phyloP scores from a whole-genome alignment of 2,113 vertebrate genomes.

The Phalacrocorax carbo region DNA sequence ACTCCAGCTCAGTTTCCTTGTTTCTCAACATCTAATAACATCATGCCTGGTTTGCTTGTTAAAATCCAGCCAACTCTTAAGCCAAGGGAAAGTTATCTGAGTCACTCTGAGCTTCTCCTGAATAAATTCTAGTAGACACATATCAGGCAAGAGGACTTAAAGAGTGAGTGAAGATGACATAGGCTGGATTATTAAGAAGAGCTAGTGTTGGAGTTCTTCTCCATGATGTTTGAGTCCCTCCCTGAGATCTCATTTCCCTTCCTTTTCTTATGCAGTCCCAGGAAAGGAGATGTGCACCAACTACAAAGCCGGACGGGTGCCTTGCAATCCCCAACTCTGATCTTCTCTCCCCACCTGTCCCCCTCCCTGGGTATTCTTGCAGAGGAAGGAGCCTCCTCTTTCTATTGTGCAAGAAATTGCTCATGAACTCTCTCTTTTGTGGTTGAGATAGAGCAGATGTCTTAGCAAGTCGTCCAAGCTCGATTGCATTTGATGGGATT shows the following conservation, averaged over 20 bases:
- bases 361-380: neutral
- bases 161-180: neutral
- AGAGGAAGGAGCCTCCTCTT: neutral
- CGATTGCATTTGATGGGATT: neutral
- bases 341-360: fast-evolving
- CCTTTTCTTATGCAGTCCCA: neutral
- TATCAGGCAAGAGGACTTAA: neutral
- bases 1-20: neutral
- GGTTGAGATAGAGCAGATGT: neutral
- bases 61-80: neutral
- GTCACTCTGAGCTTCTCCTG: conserved; percentile 3
- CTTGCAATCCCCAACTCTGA: neutral
- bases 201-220: neutral
- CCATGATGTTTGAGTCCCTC: neutral
- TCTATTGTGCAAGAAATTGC: neutral
- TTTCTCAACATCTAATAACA: neutral
- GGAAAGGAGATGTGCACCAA: neutral
- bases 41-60: neutral
- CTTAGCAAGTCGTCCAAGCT: neutral
- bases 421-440: neutral
- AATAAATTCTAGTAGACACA: neutral
- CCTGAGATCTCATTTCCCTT: conserved; percentile 28
- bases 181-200: neutral
- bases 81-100: neutral
- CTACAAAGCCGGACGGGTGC: neutral